A percentile compares a stretch with the other conserved stretches of the same genome.
phyloP scores from a whole-genome alignment of 2,113 vertebrate genomes.

The Sander vitreus region DNA sequence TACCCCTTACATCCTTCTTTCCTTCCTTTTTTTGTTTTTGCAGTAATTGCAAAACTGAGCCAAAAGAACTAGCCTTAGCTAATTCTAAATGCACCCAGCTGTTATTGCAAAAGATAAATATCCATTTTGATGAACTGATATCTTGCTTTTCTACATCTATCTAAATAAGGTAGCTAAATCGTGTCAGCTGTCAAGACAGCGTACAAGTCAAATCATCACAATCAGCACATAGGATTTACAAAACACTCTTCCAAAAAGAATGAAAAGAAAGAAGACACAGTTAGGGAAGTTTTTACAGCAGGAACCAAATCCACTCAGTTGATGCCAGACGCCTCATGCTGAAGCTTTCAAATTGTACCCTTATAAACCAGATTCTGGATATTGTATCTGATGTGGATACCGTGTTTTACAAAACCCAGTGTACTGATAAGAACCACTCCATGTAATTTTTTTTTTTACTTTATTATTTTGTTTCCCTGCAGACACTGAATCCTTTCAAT shows the following conservation, averaged over 20 bases:
- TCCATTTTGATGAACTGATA: neutral
- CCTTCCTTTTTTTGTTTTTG: neutral
- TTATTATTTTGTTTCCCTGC: neutral
- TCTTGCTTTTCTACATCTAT: neutral
- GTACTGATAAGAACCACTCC: neutral
- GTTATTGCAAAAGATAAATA: neutral
- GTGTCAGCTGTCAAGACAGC: conserved; percentile 28
- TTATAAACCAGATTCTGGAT: conserved; percentile 27
- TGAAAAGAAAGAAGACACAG: neutral
- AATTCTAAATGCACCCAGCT: neutral
- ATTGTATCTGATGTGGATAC: neutral
- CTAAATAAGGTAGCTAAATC: neutral
- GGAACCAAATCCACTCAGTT: conserved; percentile 26
- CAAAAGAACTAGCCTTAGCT: neutral
- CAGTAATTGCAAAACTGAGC: neutral
- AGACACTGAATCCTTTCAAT: neutral
- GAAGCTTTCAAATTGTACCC: conserved; percentile 17
- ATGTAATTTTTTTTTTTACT: neutral
- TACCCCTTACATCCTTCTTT: neutral
- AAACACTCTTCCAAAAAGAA: neutral
- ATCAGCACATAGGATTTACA: conserved; percentile 7
- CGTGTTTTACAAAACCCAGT: neutral
- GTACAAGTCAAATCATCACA: conserved; percentile 25
- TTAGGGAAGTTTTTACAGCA: conserved; percentile 15
- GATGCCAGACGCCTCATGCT: conserved; percentile 3